These are phyloP conservation scores for Xenopus tropicalis DNA, from an alignment of 2,113 vertebrate genomes.

Conservation along the genomic window DNA sequence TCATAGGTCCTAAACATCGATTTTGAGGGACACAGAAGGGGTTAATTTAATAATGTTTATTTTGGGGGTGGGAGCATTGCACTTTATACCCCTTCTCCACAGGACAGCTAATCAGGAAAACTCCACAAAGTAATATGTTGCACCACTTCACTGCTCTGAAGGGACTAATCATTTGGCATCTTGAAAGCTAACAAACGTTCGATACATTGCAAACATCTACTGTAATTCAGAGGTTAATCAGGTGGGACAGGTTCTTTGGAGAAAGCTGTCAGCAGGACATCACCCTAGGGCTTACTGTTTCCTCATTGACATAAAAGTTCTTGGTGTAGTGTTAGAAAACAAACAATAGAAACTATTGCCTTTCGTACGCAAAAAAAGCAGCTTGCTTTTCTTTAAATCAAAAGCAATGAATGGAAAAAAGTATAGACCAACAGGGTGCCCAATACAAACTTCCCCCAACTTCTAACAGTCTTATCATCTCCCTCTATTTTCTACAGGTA, in stretches of 20 bases:
- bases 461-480: constrained; percentile 70
- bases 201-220: constrained; percentile 16
- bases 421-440: constrained; percentile 29
- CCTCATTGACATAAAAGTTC: constrained; percentile 26
- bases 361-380: constrained; percentile 57
- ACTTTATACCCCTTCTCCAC: background rate
- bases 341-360: constrained; percentile 46
- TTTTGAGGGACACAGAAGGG: constrained; percentile 52
- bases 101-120: constrained; percentile 8
- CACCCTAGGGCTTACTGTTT: constrained; percentile 24
- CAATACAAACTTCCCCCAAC: constrained; percentile 66
- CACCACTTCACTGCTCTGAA: constrained; percentile 1
- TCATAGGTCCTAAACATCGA: constrained; percentile 46
- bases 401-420: constrained; percentile 55
- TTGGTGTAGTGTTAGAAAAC: constrained; percentile 7
- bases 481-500: constrained; percentile 57
- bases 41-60: constrained; percentile 12
- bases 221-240: constrained; percentile 22
- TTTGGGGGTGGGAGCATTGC: background rate
- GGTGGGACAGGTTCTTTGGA: constrained; percentile 13
- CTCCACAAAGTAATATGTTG: constrained; percentile 14
- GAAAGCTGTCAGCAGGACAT: constrained; percentile 14
- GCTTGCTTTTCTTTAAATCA: constrained; percentile 68
- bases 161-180: constrained; percentile 13
- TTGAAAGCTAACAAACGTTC: background rate